phyloP scores from a whole-genome alignment of 2,797 vertebrate species.

The Epinephelus awoara region DNA sequence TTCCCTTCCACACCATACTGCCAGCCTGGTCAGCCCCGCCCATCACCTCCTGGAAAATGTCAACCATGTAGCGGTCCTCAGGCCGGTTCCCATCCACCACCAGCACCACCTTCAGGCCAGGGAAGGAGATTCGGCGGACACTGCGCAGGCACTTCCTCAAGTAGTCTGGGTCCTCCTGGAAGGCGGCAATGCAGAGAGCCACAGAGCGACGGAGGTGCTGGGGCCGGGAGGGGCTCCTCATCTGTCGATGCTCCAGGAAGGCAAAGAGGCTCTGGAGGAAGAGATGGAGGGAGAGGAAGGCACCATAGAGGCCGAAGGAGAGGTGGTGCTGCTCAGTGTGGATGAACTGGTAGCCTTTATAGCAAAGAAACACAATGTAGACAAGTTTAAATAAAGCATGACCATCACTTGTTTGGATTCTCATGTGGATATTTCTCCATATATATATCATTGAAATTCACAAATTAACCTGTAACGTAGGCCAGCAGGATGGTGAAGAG shows the following conservation, averaged over 20 bases:
- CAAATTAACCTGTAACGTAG: conserved; percentile 90
- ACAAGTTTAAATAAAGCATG: not conserved
- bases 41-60: conserved; percentile 97
- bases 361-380: conserved; percentile 2
- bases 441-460: not conserved
- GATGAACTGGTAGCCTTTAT: conserved; percentile 96
- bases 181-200: conserved; percentile 96
- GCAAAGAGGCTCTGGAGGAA: conserved; percentile 97
- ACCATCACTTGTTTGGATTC: not conserved
- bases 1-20: conserved; percentile 94
- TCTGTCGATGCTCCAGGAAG: conserved; percentile 94
- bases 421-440: not conserved
- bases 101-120: conserved; percentile 94
- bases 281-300: conserved; percentile 96
- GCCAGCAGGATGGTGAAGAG: conserved; percentile 96
- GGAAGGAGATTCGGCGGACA: conserved; percentile 92
- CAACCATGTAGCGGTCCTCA: conserved; percentile 97
- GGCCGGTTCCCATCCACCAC: conserved; percentile 96
- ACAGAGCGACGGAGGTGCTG: conserved; percentile 87
- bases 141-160: conserved; percentile 96
- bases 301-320: conserved; percentile 97
- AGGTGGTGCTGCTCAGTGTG: conserved; percentile 98
- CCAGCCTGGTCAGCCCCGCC: conserved; percentile 89
- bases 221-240: conserved; percentile 85
- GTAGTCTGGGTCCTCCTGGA: conserved; percentile 97